Percentiles rank a stretch among this genome's conserved stretches.
Evolutionary conservation across 2,888 invertebrate species (phyloP).

Genomic region (Malachius bipustulatus): DNA sequence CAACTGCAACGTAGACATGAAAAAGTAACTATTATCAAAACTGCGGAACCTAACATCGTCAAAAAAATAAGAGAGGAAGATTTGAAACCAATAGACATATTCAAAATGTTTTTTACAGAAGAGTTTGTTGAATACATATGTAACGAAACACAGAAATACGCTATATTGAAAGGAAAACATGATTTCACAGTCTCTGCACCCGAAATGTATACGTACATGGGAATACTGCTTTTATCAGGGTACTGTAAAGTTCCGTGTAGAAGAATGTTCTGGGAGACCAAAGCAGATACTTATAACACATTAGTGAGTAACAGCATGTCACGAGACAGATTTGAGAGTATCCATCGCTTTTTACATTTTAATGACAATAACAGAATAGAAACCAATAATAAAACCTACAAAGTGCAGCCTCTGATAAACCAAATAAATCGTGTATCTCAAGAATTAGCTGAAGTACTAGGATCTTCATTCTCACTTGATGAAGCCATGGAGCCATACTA

Average conservation of each 20-base stretch:
- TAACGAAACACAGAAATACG: too few species aligned
- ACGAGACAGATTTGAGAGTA: not conserved
- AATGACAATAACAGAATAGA: not conserved
- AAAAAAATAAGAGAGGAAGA: not conserved
- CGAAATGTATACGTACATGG: not conserved
- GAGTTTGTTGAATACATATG: not conserved
- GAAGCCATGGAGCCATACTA: not conserved
- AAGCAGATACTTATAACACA: not conserved
- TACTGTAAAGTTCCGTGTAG: constrained; percentile 1
- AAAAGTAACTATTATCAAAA: constrained; percentile 1
- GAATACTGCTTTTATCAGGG: not conserved
- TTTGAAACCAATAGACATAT: not conserved
- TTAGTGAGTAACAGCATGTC: constrained; percentile 1
- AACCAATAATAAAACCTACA: not conserved
- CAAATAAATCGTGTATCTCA: not conserved
- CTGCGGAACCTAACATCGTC: not conserved
- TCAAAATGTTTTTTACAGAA: not conserved
- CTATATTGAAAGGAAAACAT: not conserved
- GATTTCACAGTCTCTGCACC: not conserved
- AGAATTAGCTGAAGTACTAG: not conserved
- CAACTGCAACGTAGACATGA: not conserved
- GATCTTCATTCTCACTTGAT: not conserved
- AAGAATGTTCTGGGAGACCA: not conserved
- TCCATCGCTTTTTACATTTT: not conserved
- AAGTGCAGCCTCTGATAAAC: constrained; percentile 1